Evolutionary conservation across 2,888 invertebrate species (phyloP), one percentile per base, ranked within the genome.

Genomic region (Abrostola triplasia): DNA sequence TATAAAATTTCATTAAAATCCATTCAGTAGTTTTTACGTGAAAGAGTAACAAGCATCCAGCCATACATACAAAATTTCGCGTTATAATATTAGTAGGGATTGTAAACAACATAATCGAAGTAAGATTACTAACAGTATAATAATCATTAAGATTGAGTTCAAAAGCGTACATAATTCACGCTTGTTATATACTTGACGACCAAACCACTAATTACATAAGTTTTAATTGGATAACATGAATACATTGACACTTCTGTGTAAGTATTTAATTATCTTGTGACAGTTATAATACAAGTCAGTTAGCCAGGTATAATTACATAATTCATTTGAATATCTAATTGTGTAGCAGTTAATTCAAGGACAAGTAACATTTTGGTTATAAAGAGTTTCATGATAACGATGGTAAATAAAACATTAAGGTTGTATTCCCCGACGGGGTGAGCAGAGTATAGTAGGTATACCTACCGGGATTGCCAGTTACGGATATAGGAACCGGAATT

Each of bases 281-380:
- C 64, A 73, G 57, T 57, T 38, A 56, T 58, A 60, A 47, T 60
- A 49, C 37, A 49, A 59, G 37, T 37, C 40, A 64, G 64, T 67
- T 64, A 54, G 44, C 50, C 7, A 10, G 59, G 44, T 47, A 38
- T 48, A 61, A 49, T 68, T 54, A 54, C 37, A 63, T 65, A 1
- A 56, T 11, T 55, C 8, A 48, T 63, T 58, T 52, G 41, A 72
- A 58, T 54, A 42, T 5, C 35, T 57, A 50, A 56, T 67, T 72
- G 52, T 50, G 52, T 9, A 40, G 47, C 2, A 47, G 5, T 53
- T 38, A 48, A 47, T 49, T 65, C 61, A 69, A 58, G 59, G 59
- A 36, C 12, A 36, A 36, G 11, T 10, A 1, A 0, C 13, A 24
- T 44, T 36, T 12, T 35, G 11, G 48, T 35, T 51, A 59, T 5